Base-by-base conservation (phyloP, 1,140 invertebrate species). In the Drosophila willistoni region DNA sequence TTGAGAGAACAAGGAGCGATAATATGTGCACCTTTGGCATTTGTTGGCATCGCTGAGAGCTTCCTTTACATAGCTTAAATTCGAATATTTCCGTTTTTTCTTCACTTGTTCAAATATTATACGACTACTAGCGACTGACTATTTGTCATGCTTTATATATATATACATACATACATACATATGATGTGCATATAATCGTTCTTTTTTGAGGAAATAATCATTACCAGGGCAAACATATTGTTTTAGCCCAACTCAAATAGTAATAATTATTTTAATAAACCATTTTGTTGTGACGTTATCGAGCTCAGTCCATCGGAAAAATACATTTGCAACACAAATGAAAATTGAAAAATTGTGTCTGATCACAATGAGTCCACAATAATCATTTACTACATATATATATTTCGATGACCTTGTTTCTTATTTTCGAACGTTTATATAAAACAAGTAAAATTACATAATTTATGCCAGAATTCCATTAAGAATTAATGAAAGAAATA, bases 211-310 rank as follows among this genome's bases (percentile, higher is more conserved):
- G 79, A 87, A 87, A 80, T 73, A 77, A 79, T 89, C 81, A 71
- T 83, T 77, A 74, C 65, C 36, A 70, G 17, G 44, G 62, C 61
- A 39, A 14, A 44, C 42, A 29, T 42, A 86, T 83, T 83, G 71
- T 79, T 74, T 83, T 83, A 83, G 79, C 73, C 72, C 84, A 63
- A 54, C 44, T 51, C 76, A 80, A 83, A 80, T 87, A 77, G 65
- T 79, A 87, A 89, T 80, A 77, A 89, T 87, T 80, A 86, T 76
- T 83, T 83, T 77, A 77, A 83, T 87, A 79, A 83, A 77, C 47
- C 79, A 80, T 82, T 87, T 86, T 78, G 81, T 75, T 63, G 44
- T 51, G 14, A 34, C 42, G 54, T 69, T 85, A 81, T 85, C 73
- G 56, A n/a, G 39, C 34, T 61, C 41, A 63, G 56, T 47, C 51